A percentile compares a stretch with the other conserved stretches of the same genome.
Conservation (phyloP, 2,797 vertebrate species). For the Selene dorsalis region DNA sequence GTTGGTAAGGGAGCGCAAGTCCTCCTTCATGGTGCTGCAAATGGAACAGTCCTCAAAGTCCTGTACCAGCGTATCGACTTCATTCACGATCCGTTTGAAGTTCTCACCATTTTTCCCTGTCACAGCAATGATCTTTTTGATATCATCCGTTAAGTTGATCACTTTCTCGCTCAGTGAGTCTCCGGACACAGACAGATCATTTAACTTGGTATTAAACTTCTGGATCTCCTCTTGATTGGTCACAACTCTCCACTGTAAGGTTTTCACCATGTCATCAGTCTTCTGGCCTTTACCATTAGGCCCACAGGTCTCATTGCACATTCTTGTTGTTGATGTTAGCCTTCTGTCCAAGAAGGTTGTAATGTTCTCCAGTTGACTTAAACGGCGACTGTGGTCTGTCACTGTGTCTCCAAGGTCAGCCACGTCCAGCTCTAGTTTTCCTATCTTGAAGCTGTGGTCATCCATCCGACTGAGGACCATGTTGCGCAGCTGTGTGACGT, state of each 20-base stretch:
- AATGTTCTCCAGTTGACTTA: constrained; percentile 78
- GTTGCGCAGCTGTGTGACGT: constrained; percentile 81
- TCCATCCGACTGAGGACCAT: constrained; percentile 73
- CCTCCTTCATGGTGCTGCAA: constrained; percentile 75
- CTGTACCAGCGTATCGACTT: constrained; percentile 81
- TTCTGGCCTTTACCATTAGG: constrained; percentile 51
- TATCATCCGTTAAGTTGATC: constrained; percentile 73
- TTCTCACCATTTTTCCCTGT: constrained; percentile 79
- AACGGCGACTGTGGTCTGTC: constrained; percentile 78
- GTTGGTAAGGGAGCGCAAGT: constrained; percentile 80
- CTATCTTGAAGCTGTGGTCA: constrained; percentile 79
- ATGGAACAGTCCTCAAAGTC: constrained; percentile 74
- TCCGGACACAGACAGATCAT: constrained; percentile 81
- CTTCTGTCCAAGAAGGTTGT: constrained; percentile 81
- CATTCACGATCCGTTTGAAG: constrained; percentile 81
- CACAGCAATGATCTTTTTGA: constrained; percentile 79
- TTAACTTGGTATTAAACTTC: constrained; percentile 83
- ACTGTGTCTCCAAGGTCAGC: constrained; percentile 77
- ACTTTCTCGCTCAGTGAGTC: constrained; percentile 81
- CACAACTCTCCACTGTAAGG: constrained; percentile 86
- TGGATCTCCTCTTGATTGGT: constrained; percentile 83
- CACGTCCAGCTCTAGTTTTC: constrained; percentile 83
- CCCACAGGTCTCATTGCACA: constrained; percentile 86
- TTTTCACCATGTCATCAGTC: constrained; percentile 81
- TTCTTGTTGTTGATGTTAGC: constrained; percentile 76